Base-by-base conservation (phyloP, 2,113 vertebrate species). In the Poecile atricapillus region DNA sequence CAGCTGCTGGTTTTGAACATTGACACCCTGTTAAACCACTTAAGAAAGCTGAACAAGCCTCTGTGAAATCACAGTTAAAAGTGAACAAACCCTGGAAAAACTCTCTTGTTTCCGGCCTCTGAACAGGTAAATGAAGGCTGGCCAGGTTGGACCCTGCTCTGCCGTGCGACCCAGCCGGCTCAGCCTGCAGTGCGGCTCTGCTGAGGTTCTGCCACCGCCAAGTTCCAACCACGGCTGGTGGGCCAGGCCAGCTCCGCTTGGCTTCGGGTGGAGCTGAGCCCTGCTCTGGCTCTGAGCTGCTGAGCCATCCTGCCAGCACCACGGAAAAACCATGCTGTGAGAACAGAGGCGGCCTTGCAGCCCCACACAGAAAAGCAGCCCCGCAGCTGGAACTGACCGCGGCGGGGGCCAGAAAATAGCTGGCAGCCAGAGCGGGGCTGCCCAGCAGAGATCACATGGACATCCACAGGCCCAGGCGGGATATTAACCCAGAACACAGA, bases 341-440 rank as follows among this genome's bases (percentile, higher is more conserved):
- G n/a, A 10, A 23, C 71, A 35, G 41, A 35, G 7, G 21, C 5
- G 3, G 21, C 21, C 37, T 11, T 31, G 12, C 37, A n/a, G n/a
- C 27, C 37, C 10, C 11, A 0, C 0, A 1, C 37, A 16, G 33
- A 58, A 58, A 46, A 13, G 18, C 10, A 58, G 41, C 41, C 33
- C 11, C 3, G 0, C 9, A 0, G 44, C 15, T 30, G 43, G 33
- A 16, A 17, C 1, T 28, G 31, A 35, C 2, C 2, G 1, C 1
- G 1, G 71, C 53, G 22, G 19, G 33, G 53, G 11, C 33, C 6
- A 3, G 19, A 35, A 28, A 58, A 17, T 8, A 58, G 24, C 33
- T 8, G 1, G 55, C 41, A 46, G 41, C 41, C 33, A 46, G 8
- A 58, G 53, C 1, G 0, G 18, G 22, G 4, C 15, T 1, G 1